Conservation (phyloP, 1,140 invertebrate genomes). For the Bombyx mori region DNA sequence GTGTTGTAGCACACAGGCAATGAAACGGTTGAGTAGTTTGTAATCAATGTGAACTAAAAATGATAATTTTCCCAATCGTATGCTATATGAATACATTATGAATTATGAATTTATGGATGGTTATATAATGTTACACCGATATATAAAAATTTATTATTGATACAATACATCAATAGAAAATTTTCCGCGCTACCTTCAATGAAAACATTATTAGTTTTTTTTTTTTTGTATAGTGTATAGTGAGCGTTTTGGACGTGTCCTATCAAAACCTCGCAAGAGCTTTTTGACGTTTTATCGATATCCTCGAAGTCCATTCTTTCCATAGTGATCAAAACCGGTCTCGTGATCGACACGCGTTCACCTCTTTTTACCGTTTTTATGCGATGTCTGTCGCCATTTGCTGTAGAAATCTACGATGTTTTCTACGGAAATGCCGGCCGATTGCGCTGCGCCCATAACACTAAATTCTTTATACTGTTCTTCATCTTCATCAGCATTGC, state of each 20-base stretch:
- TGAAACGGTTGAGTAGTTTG: no score
- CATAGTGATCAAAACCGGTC: constrained; percentile 35
- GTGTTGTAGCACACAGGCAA: no score
- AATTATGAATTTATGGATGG: no score
- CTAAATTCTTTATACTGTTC: constrained; percentile 63
- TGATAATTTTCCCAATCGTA: no score
- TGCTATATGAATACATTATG: no score
- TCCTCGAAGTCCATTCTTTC: constrained; percentile 17
- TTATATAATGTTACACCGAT: no score
- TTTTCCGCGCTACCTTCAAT: no score
- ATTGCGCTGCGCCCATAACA: constrained; percentile 45
- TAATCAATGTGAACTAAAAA: no score
- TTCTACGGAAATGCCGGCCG: constrained; percentile 58
- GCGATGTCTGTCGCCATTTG: constrained; percentile 55
- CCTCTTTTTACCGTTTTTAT: constrained; percentile 65
- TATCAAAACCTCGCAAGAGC: constrained; percentile 13
- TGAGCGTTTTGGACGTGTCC: constrained; percentile 2
- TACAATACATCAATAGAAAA: no score
- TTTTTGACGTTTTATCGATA: constrained; percentile 17
- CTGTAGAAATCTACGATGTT: constrained; percentile 60
- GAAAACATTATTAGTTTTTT: no score
- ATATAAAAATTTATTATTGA: no score
- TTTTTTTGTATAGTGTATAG: no score
- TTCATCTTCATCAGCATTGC: constrained; percentile 33
- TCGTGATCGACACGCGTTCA: constrained; percentile 30